Evolutionary conservation across 2,113 vertebrate species (phyloP).

Genomic region (Trematomus loennbergii): DNA sequence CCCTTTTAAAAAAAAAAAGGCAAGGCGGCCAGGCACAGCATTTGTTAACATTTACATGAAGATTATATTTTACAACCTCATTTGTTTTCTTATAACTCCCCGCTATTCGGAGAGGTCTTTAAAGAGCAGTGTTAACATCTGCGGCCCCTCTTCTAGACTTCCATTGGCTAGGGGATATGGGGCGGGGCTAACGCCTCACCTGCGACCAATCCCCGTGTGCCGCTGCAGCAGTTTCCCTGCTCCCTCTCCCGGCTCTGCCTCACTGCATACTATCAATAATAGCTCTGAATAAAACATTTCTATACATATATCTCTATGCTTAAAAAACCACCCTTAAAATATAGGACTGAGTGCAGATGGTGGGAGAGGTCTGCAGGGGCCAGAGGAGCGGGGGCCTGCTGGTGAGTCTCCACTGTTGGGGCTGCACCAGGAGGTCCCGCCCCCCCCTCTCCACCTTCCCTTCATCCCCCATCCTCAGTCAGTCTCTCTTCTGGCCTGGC

Average conservation of each 20-base stretch:
- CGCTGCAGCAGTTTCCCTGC: slow-evolving; percentile 66
- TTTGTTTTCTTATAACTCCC: slow-evolving; percentile 61
- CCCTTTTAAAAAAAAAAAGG: slow-evolving; percentile 64
- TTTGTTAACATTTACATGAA: slow-evolving; percentile 81
- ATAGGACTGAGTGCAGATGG: slow-evolving; percentile 82
- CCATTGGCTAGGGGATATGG: slow-evolving; percentile 50
- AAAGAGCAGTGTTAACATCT: slow-evolving; percentile 86
- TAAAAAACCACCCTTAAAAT: slow-evolving; percentile 84
- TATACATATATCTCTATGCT: slow-evolving; percentile 87
- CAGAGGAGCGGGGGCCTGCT: slow-evolving; percentile 35
- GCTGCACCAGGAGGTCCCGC: slow-evolving; percentile 45
- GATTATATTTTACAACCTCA: slow-evolving; percentile 88
- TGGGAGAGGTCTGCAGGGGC: slow-evolving; percentile 58
- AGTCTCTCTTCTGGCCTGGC: slow-evolving; percentile 83
- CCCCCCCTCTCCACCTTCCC: slow-evolving; percentile 38
- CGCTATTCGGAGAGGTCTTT: slow-evolving; percentile 71
- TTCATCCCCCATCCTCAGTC: slow-evolving; percentile 80
- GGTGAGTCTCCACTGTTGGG: slow-evolving; percentile 32
- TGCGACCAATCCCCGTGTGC: slow-evolving; percentile 13
- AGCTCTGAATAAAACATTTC: slow-evolving; percentile 88
- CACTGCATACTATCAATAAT: slow-evolving; percentile 86
- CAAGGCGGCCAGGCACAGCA: slow-evolving; percentile 72
- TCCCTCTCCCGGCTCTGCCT: slow-evolving; percentile 77
- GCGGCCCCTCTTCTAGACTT: slow-evolving; percentile 76
- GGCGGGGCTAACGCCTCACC: slow-evolving; percentile 30